A percentile compares a stretch with the other conserved stretches of the same genome.
These are phyloP conservation scores for Anolis apletophallus DNA, from an alignment of 2,797 vertebrate genomes.

Conservation along the genomic window DNA sequence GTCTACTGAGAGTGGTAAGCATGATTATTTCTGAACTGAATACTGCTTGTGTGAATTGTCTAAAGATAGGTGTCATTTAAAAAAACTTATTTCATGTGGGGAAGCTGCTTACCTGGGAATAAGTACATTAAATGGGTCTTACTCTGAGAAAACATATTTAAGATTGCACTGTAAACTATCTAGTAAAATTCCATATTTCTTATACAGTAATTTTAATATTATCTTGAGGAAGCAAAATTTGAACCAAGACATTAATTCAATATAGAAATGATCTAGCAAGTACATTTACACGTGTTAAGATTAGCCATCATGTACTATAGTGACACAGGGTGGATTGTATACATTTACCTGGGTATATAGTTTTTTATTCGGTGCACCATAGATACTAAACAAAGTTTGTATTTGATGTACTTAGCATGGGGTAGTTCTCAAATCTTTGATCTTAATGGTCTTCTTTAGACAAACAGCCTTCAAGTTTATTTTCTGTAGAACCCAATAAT, in stretches of 20 bases:
- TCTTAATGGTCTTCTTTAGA: background rate
- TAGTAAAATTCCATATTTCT: background rate
- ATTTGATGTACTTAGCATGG: background rate
- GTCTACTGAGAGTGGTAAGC: conserved; percentile 65
- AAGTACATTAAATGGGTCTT: background rate
- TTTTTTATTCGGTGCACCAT: background rate
- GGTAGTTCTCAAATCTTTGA: background rate
- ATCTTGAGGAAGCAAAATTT: background rate
- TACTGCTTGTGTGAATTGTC: background rate
- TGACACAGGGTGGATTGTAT: background rate
- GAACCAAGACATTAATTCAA: background rate
- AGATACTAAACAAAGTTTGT: background rate
- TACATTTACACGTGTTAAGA: background rate
- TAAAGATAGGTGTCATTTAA: background rate
- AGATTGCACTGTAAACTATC: background rate
- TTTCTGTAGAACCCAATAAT: background rate
- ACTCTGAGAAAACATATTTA: background rate
- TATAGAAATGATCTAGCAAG: background rate
- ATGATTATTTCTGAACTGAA: conserved; percentile 22
- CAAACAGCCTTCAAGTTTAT: background rate
- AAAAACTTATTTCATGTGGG: background rate
- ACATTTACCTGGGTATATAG: background rate
- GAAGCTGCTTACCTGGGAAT: background rate
- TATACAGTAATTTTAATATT: background rate
- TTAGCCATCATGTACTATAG: background rate